These are phyloP conservation scores for Micrastur ruficollis DNA, from an alignment of 2,797 vertebrate genomes.

Conservation along the genomic window DNA sequence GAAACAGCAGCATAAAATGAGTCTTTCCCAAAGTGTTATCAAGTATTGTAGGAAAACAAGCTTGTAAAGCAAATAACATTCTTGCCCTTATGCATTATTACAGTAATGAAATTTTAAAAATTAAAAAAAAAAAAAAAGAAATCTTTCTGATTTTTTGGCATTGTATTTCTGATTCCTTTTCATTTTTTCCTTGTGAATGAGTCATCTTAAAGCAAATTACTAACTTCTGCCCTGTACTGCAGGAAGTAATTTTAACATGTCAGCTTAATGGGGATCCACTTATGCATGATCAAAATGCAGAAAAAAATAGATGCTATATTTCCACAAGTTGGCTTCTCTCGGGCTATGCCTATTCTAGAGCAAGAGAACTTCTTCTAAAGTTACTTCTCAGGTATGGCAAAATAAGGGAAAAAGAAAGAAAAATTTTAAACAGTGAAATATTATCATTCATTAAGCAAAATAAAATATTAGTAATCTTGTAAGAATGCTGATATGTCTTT, in stretches of 20 bases:
- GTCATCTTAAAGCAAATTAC: neutral
- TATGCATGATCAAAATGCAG: neutral
- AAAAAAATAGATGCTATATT: neutral
- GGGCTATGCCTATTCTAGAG: neutral
- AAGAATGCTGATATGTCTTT: neutral
- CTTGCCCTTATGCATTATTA: neutral
- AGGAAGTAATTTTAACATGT: neutral
- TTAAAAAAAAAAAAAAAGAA: neutral
- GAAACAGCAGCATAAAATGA: neutral
- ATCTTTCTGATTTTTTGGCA: neutral
- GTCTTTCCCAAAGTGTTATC: neutral
- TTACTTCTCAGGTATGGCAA: neutral
- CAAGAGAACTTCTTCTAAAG: neutral
- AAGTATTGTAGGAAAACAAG: neutral
- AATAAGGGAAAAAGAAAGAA: neutral
- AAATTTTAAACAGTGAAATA: neutral
- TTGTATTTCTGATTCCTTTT: neutral
- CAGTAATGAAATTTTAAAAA: neutral
- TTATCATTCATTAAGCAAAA: neutral
- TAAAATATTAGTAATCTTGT: neutral
- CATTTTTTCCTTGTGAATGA: neutral
- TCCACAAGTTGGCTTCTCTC: neutral
- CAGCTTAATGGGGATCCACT: neutral
- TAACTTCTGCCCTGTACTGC: neutral
- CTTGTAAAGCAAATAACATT: neutral